A percentile compares a stretch with the other conserved stretches of the same genome.
Conservation (phyloP, 2,797 vertebrate species). For the Lacerta bilineata region DNA sequence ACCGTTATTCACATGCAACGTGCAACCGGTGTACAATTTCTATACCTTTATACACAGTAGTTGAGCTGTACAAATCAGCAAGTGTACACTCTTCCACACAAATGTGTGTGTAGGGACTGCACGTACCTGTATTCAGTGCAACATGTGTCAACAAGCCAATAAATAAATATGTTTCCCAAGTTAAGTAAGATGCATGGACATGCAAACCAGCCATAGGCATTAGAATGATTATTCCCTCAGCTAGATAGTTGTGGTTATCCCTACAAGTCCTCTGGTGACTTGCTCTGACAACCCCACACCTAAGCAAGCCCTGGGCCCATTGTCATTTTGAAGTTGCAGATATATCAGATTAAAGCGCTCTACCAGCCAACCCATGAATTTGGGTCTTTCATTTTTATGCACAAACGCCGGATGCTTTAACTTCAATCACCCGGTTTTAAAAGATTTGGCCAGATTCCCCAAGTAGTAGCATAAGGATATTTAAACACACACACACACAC, state of each 20-base stretch:
- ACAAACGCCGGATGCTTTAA: not conserved
- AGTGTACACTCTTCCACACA: too few species aligned
- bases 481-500: not conserved
- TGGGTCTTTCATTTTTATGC: not conserved
- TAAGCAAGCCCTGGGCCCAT: too few species aligned
- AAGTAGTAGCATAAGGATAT: not conserved
- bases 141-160: not conserved
- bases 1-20: too few species aligned
- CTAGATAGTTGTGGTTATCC: too few species aligned
- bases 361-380: not conserved
- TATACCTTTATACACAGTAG: too few species aligned
- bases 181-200: not conserved
- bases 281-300: not conserved
- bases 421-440: constrained; percentile 18
- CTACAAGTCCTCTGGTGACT: not conserved
- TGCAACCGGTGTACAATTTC: too few species aligned
- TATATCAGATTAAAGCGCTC: too few species aligned
- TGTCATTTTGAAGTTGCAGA: not conserved
- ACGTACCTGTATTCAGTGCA: too few species aligned
- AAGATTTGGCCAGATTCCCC: constrained; percentile 22
- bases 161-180: too few species aligned
- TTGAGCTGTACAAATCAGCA: too few species aligned
- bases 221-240: not conserved
- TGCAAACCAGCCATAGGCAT: too few species aligned
- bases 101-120: too few species aligned